These are phyloP conservation scores for Sympetrum striolatum DNA, from an alignment of 2,888 invertebrate genomes.

Conservation along the genomic window DNA sequence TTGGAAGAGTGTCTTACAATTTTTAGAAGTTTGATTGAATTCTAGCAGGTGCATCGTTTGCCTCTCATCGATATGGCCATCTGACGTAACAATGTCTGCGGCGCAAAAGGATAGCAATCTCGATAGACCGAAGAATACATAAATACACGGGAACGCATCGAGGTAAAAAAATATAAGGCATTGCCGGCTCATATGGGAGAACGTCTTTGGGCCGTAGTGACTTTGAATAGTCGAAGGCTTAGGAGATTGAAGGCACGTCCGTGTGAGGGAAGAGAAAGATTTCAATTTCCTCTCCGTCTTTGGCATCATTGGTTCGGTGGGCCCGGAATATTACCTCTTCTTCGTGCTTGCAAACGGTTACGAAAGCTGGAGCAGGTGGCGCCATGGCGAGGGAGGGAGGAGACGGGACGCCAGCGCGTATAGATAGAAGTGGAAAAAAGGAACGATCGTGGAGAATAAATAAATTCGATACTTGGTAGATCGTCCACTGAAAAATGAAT, in stretches of 20 bases:
- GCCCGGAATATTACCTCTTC: background rate
- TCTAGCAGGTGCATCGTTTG: background rate
- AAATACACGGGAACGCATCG: background rate
- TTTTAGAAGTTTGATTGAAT: background rate
- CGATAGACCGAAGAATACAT: background rate
- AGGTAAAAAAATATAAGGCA: background rate
- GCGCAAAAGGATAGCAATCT: background rate
- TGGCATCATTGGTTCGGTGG: background rate
- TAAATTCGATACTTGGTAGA: conserved; percentile 40
- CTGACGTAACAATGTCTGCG: background rate
- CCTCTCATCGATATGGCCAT: background rate
- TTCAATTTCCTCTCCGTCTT: conserved; percentile 11
- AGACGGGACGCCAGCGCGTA: background rate
- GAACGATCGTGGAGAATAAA: conserved; percentile 13
- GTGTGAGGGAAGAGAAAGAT: background rate
- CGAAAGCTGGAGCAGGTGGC: conserved; percentile 12
- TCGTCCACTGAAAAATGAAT: conserved; percentile 41
- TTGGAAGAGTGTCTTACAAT: background rate
- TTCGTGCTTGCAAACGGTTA: background rate
- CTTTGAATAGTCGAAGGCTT: background rate
- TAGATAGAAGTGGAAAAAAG: background rate
- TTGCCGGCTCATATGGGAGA: background rate
- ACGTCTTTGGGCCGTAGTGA: background rate
- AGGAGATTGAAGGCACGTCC: background rate
- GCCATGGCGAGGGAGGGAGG: background rate